Base-by-base conservation (phyloP, 92 coral and sea anemone genomes). In the Chrysogorgia sp. region DNA sequence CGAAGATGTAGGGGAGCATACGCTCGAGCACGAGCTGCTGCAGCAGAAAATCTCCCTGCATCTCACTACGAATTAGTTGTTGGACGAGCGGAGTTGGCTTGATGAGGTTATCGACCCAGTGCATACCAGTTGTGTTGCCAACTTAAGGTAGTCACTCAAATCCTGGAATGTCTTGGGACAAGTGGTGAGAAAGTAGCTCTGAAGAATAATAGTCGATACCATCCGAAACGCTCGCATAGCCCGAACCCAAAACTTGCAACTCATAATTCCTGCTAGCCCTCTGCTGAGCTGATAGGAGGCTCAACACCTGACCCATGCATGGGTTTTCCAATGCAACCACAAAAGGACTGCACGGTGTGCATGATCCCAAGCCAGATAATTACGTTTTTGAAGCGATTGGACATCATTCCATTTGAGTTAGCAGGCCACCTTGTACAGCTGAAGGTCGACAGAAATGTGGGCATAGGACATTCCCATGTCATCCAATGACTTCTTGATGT, bases 1-100 rank as follows among this genome's bases (percentile, higher is more conserved):
- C 58, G 2, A 71, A 71, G 77, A 43, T 43, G 77, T 71, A 71
- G 35, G 63, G 62, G 13, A 71, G 60, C 77, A 71, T 71, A 30
- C 77, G 68, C 26, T 61, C 68, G 33, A 61, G 68, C 31, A 40
- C 31, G n/a, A 61, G 40, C 40, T 61, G 40, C 20, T 61, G 68
- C 68, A 61, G 40, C 40, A 2, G 68, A 32, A 61, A 61, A 61
- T 61, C 68, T 32, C 68, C 68, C 40, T 61, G n/a, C n/a, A n/a
- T n/a, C n/a, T n/a, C n/a, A 56, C 62, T 56, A 56, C 62, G 62
- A 56, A 56, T 28, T 56, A 56, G 62, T 56, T 56, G 62, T 22
- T 56, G 62, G 62, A 56, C 15, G 26, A 56, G 24, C 62, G 28
- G 22, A 56, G 26, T 56, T 22, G 62, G 62, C 22, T 22, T 56